Evolutionary conservation across 2,113 vertebrate species (phyloP).

Genomic region (Actinemys pallida): DNA sequence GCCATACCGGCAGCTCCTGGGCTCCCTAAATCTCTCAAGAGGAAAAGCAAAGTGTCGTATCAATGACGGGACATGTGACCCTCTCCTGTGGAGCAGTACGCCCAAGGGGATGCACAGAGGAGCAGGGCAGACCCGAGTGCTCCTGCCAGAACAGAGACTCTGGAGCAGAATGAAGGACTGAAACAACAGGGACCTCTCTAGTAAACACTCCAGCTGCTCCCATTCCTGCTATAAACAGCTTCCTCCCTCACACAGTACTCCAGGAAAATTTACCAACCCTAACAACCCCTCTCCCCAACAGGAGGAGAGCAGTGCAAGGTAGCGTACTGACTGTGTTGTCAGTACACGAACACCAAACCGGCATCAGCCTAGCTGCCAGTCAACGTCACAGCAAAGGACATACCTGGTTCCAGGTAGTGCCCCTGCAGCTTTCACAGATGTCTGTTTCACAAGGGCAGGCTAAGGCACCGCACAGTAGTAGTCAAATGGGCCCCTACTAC

Average conservation of each 20-base stretch:
- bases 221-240: too few species aligned
- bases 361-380: not conserved
- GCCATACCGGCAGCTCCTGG: not conserved
- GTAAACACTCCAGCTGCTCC: not conserved
- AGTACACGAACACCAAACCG: not conserved
- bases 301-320: not conserved
- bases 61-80: not conserved
- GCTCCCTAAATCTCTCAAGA: not conserved
- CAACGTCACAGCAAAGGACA: too few species aligned
- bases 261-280: not conserved
- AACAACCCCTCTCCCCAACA: too few species aligned
- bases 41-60: not conserved
- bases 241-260: not conserved
- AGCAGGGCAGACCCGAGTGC: not conserved
- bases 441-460: not conserved
- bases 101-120: not conserved
- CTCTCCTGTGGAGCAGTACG: not conserved
- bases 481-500: not conserved
- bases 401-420: not conserved
- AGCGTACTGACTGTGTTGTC: too few species aligned
- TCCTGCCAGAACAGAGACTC: not conserved
- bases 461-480: not conserved
- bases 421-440: not conserved
- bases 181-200: too few species aligned
- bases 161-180: not conserved